These are phyloP conservation scores for Phasia obesa DNA, from an alignment of 2,888 invertebrate species.

Conservation along the genomic window DNA sequence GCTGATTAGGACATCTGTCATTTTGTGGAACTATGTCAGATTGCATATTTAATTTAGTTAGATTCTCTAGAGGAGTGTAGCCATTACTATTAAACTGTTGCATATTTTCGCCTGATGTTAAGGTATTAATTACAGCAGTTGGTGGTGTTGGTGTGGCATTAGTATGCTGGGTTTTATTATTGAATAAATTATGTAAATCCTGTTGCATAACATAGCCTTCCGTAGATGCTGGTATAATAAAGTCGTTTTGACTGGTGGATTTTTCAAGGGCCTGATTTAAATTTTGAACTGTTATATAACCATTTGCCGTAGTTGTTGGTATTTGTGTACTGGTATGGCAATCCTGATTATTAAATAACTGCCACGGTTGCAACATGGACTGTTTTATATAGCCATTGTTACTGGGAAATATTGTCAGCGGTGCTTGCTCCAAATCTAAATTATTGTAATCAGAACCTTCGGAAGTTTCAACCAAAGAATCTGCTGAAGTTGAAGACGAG, in stretches of 20 bases:
- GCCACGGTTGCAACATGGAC: constrained; percentile 64
- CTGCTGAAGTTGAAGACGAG: constrained; percentile 55
- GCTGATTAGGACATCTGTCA: constrained; percentile 9
- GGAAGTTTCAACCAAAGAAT: constrained; percentile 66
- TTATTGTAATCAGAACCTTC: constrained; percentile 44
- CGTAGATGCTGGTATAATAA: constrained; percentile 28
- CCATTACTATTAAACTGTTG: constrained; percentile 30
- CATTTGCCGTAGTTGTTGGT: constrained; percentile 13
- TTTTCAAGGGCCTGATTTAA: constrained; percentile 17
- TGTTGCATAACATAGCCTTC: constrained; percentile 74
- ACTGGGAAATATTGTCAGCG: constrained; percentile 45
- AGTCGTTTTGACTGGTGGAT: constrained; percentile 15
- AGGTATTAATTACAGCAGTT: background rate
- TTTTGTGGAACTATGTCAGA: background rate
- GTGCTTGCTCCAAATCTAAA: background rate
- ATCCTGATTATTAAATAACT: constrained; percentile 45
- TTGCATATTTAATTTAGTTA: constrained; percentile 55
- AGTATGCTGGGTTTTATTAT: constrained; percentile 11
- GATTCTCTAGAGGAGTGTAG: constrained; percentile 64
- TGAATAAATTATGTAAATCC: constrained; percentile 54
- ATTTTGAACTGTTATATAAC: constrained; percentile 59
- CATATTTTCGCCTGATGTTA: background rate
- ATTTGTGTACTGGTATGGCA: background rate
- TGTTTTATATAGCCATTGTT: constrained; percentile 67
- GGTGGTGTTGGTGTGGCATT: background rate